Base-by-base conservation (phyloP, 1,140 invertebrate species). In the Dendroctonus valens region DNA sequence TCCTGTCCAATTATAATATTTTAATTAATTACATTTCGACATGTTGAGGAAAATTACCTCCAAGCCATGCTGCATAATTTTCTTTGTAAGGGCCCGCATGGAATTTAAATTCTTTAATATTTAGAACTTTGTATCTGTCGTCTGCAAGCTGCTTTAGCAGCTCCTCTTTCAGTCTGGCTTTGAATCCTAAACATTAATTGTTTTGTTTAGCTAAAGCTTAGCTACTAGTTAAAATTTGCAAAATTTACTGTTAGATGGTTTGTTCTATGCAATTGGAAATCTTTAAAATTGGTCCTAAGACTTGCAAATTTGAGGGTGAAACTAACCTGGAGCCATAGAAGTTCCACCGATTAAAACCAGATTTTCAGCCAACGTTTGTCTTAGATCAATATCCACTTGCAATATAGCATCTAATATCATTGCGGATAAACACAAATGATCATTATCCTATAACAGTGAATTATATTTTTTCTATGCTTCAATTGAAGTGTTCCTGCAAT, bases 311-410 rank as follows among this genome's bases (percentile, higher is more conserved):
- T 40, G 8, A 55, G 6, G 14, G 15, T 38, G 26, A 51, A 39
- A 55, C 26, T 55, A 48, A 59, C 64, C 94, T 67, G 86, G 86
- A 11, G 90, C 75, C 87, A 93, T 92, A 0, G 86, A 77, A 6
- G 91, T 93, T 9, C 94, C 94, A 49, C 94, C 94, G 60, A 91
- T 87, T 0, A 97, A 75, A 26, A 96, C 78, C 69, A 97, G 87
- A 77, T 92, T 95, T 76, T 91, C 87, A 0, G 91, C 87, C 41
- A 97, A 79, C 14, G 81, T 76, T 42, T 82, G 81, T 41, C 92
- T 82, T 15, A 86, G 86, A 79, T 96, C 93, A 48, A 93, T 81
- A 71, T 76, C 73, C 79, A 91, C 90, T 83, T 89, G 85, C 6
- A 89, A 55, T 55, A 97, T 85, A 38, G 91, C 81, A 79, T 94